Percentiles rank a stretch among this genome's conserved stretches.
These are phyloP conservation scores for Zosterops hypoxanthus DNA, from an alignment of 2,113 vertebrate genomes.

Conservation along the genomic window DNA sequence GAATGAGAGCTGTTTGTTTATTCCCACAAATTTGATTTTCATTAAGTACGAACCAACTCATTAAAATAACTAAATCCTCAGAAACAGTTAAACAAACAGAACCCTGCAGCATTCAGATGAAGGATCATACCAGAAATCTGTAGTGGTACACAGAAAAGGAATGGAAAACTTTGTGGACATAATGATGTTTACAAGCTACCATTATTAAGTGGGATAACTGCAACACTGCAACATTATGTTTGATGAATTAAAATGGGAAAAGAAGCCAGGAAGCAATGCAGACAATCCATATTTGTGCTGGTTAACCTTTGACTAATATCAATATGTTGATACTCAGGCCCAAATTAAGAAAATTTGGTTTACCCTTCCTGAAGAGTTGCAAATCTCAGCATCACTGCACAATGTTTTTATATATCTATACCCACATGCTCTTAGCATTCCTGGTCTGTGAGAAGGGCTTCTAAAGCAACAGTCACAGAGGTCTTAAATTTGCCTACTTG, in stretches of 20 bases:
- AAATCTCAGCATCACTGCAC: background rate
- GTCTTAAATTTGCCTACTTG: background rate
- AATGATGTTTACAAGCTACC: background rate
- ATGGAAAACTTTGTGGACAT: background rate
- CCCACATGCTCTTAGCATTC: background rate
- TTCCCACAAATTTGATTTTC: background rate
- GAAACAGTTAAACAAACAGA: background rate
- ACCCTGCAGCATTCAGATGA: background rate
- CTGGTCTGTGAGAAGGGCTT: background rate
- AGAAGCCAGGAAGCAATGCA: background rate
- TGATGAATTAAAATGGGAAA: constrained; percentile 24
- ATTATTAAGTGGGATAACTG: background rate
- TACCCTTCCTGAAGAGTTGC: background rate
- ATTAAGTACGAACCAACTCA: background rate
- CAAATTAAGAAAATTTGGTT: background rate
- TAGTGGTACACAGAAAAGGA: background rate
- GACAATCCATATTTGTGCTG: background rate
- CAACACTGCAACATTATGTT: background rate
- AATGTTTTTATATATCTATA: background rate
- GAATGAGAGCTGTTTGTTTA: background rate
- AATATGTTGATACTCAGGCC: background rate
- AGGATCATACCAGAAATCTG: background rate
- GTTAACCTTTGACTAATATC: background rate
- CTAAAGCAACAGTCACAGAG: background rate
- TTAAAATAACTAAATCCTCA: background rate